phyloP scores from a whole-genome alignment of 2,797 vertebrate genomes.

The Chiloscyllium punctatum region DNA sequence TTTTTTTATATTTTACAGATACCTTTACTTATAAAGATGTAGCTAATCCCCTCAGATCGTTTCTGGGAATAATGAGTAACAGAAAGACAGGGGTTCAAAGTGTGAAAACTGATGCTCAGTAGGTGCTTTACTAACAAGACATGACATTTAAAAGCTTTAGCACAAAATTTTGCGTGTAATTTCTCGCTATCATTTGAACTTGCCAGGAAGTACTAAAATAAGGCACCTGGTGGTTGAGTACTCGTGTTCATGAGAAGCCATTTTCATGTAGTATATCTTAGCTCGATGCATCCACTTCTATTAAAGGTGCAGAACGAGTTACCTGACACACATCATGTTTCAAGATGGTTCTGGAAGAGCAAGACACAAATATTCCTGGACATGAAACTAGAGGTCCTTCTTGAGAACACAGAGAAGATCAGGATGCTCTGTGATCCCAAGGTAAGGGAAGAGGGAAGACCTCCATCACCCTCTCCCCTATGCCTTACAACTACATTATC shows the following conservation, averaged over 20 bases:
- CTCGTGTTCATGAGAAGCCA: neutral
- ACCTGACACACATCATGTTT: neutral
- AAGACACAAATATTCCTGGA: neutral
- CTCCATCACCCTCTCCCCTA: neutral
- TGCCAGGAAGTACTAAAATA: neutral
- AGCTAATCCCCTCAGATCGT: neutral
- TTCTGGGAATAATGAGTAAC: neutral
- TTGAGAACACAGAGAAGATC: neutral
- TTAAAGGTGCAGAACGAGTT: neutral
- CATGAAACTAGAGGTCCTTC: neutral
- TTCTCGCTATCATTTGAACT: neutral
- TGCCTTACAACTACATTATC: neutral
- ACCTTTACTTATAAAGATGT: neutral
- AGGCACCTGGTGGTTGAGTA: neutral
- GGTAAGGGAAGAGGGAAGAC: neutral
- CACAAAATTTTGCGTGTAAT: neutral
- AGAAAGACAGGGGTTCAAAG: neutral
- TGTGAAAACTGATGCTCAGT: neutral
- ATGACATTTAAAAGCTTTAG: neutral
- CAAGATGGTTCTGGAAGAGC: neutral
- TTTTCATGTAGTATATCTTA: neutral
- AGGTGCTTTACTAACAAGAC: neutral
- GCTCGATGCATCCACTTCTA: neutral
- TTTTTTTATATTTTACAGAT: neutral
- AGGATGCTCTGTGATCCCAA: neutral